A percentile compares a stretch with the other conserved stretches of the same genome.
These are phyloP conservation scores for Calephelis virginiensis DNA, from an alignment of 1,140 invertebrate species.

Conservation along the genomic window DNA sequence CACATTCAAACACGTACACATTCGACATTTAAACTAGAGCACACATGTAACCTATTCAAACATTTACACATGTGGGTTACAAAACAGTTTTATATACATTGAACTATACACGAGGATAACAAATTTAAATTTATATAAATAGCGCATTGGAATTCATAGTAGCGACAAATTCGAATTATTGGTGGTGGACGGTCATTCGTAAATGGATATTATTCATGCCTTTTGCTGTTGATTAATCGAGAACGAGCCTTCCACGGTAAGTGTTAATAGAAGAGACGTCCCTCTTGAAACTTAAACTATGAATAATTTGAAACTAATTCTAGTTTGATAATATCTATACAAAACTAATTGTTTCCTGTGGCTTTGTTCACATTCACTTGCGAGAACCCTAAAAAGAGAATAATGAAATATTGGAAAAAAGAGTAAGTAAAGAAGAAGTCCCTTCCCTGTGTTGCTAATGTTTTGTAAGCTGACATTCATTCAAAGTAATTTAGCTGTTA, in stretches of 20 bases:
- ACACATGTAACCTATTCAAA: slow-evolving; percentile 14
- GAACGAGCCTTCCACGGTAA: slow-evolving; percentile 22
- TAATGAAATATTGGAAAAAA: no score
- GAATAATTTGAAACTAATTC: neutral
- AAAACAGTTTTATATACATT: slow-evolving; percentile 9
- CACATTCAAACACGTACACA: neutral
- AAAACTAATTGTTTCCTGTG: no score
- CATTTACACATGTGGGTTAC: neutral
- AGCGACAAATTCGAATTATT: slow-evolving; percentile 11
- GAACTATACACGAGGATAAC: slow-evolving; percentile 2
- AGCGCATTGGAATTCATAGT: neutral
- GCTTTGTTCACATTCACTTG: no score
- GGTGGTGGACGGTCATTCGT: slow-evolving; percentile 2
- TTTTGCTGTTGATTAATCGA: slow-evolving; percentile 42
- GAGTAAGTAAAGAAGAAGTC: no score
- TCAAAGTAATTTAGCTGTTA: no score
- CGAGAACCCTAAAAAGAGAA: no score
- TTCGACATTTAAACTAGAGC: slow-evolving; percentile 30
- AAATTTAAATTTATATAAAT: slow-evolving; percentile 1
- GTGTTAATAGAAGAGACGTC: slow-evolving; percentile 8
- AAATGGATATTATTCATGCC: slow-evolving; percentile 44
- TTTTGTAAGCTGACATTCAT: no score
- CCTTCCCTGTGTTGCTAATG: no score
- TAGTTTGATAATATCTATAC: neutral
- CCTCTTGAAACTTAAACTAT: slow-evolving; percentile 13